Percentiles rank a stretch among this genome's conserved stretches.
These are phyloP conservation scores for Drosophila lacicola DNA, from an alignment of 2,888 invertebrate species.

Conservation along the genomic window DNA sequence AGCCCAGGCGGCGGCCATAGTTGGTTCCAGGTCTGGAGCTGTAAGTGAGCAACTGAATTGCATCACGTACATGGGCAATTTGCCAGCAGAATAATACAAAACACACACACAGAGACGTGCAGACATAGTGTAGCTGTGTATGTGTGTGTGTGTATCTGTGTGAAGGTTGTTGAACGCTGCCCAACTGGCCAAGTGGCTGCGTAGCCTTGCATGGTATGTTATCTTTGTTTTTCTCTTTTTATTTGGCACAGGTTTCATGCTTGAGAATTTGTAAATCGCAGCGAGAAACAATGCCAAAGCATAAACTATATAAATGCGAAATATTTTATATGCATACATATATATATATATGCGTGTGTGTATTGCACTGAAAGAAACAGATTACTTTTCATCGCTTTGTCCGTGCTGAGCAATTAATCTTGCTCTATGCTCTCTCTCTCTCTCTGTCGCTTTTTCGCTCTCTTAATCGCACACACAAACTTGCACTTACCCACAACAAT, in stretches of 20 bases:
- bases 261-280: constrained; percentile 80
- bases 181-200: constrained; percentile 56
- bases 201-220: constrained; percentile 38
- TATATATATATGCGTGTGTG: constrained; percentile 13
- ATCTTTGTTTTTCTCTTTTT: constrained; percentile 22
- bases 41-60: constrained; percentile 81
- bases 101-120: constrained; percentile 48
- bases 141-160: constrained; percentile 23
- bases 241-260: constrained; percentile 75
- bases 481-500: constrained; percentile 89
- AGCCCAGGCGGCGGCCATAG: constrained; percentile 9
- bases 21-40: constrained; percentile 41
- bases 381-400: constrained; percentile 78
- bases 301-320: constrained; percentile 81
- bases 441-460: neutral
- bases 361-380: constrained; percentile 55
- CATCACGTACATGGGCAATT: constrained; percentile 82
- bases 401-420: constrained; percentile 76
- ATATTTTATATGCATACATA: constrained; percentile 64
- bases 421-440: constrained; percentile 34
- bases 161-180: constrained; percentile 61
- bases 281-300: constrained; percentile 76
- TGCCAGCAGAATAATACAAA: constrained; percentile 79
- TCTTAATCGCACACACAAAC: neutral
- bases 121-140: constrained; percentile 23